phyloP scores from a whole-genome alignment of 2,797 vertebrate species.

The Somateria mollissima region DNA sequence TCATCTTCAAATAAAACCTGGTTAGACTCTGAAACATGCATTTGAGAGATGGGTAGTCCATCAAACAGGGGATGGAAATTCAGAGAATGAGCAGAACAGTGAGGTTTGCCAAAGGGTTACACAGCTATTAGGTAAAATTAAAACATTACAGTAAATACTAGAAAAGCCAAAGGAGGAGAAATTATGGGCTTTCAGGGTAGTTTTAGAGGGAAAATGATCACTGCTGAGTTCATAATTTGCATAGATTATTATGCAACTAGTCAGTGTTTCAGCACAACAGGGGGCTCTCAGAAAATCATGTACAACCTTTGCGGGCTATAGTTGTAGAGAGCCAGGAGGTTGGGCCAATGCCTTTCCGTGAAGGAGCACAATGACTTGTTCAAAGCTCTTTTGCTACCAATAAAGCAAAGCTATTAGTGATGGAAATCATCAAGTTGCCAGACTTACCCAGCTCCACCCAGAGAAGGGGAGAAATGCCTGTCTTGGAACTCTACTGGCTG shows the following conservation, averaged over 20 bases:
- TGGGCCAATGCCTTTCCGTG: background rate
- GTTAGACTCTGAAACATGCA: background rate
- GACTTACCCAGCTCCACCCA: background rate
- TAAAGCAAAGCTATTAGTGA: background rate
- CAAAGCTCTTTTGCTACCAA: background rate
- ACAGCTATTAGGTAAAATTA: background rate
- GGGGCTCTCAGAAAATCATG: background rate
- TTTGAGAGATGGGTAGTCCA: background rate
- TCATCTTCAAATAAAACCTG: background rate
- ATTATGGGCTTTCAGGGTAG: background rate
- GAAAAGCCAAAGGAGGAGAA: background rate
- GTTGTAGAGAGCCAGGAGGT: background rate
- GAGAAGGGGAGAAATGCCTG: background rate
- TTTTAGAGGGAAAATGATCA: slow-evolving; percentile 7
- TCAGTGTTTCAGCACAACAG: background rate
- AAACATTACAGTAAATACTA: background rate
- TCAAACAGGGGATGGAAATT: background rate
- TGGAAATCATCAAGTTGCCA: background rate
- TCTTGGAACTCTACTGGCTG: fast-evolving
- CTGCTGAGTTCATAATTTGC: slow-evolving; percentile 11
- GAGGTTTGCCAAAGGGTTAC: background rate
- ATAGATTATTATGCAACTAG: background rate
- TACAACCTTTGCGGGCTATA: background rate
- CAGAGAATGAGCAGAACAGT: background rate
- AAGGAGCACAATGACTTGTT: background rate